These are phyloP conservation scores for Prorops nasuta DNA, from an alignment of 1,140 invertebrate species.

Conservation along the genomic window DNA sequence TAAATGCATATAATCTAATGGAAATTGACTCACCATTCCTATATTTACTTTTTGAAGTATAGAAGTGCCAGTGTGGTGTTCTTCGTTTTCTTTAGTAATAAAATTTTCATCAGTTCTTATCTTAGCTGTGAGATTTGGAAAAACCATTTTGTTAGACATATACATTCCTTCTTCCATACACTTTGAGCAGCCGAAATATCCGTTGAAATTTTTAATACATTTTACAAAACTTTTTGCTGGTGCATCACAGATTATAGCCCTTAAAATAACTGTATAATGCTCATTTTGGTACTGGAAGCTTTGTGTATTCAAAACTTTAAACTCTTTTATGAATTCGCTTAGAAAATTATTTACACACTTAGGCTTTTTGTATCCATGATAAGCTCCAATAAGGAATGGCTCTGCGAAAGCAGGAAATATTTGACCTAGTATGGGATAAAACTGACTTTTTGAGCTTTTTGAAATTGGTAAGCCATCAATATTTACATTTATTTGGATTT, in stretches of 20 bases:
- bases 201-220: conserved; percentile 17
- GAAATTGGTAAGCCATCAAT: no score
- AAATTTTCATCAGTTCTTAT: no score
- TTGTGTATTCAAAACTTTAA: conserved; percentile 12
- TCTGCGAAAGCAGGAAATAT: no score
- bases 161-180: not conserved
- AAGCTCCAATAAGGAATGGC: no score
- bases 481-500: no score
- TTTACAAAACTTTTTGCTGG: conserved; percentile 16
- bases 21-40: conserved; percentile 23
- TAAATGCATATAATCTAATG: conserved; percentile 28
- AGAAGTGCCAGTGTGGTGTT: no score
- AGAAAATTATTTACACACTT: conserved; percentile 17
- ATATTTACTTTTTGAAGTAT: no score
- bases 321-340: conserved; percentile 22
- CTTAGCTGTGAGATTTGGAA: no score
- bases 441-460: no score
- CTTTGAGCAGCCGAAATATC: conserved; percentile 12
- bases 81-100: no score
- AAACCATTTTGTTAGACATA: no score
- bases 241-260: conserved; percentile 20
- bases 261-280: conserved; percentile 5
- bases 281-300: conserved; percentile 7
- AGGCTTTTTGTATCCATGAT: conserved; percentile 24
- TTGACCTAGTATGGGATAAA: no score